Base-by-base conservation (phyloP, 2,797 vertebrate genomes). In the Nyctalus aviator region DNA sequence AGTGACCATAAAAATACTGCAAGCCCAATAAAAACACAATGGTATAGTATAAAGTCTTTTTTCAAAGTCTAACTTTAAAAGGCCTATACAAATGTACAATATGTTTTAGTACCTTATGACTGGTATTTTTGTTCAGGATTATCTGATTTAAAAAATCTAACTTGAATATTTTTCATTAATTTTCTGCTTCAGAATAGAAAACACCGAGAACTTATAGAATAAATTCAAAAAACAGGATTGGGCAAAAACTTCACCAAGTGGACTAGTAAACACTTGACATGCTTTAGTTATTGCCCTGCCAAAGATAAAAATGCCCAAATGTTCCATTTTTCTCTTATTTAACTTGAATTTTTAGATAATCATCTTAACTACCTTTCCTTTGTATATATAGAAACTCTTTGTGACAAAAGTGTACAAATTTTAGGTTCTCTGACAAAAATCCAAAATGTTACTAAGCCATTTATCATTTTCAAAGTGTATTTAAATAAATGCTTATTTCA, bases 401-500 rank as follows among this genome's bases (percentile, higher is more conserved):
- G 37, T 82, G 93, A 72, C 5, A 14, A 59, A 86, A 84, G 48
- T 55, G 2, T 84, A 82, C 84, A 95, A 84, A 69, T 82, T 92
- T 88, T 79, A 94, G 48, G 44, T 66, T 90, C 66, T 84, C 7
- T 87, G 93, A 84, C 64, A 87, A 97, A 96, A 96, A 91, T 27
- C 32, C 18, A 88, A 93, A 89, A 83, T 50, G 76, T 25, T 27
- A 95, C 41, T 50, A 81, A 85, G 68, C 18, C 59, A 84, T 81
- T 89, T 95, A 84, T 37, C 64, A 62, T 84, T 79, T 94, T 90
- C 53, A 91, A 94, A 95, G 30, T 82, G 11, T 91, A 91, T 57
- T 95, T 92, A 90, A 95, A 96, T 81, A 95, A 95, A 88, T 90
- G 20, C n/a, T 88, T 91, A 83, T 87, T 91, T 96, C 62, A 87